These are phyloP conservation scores for Busseola fusca DNA, from an alignment of 2,888 invertebrate species.

Conservation along the genomic window DNA sequence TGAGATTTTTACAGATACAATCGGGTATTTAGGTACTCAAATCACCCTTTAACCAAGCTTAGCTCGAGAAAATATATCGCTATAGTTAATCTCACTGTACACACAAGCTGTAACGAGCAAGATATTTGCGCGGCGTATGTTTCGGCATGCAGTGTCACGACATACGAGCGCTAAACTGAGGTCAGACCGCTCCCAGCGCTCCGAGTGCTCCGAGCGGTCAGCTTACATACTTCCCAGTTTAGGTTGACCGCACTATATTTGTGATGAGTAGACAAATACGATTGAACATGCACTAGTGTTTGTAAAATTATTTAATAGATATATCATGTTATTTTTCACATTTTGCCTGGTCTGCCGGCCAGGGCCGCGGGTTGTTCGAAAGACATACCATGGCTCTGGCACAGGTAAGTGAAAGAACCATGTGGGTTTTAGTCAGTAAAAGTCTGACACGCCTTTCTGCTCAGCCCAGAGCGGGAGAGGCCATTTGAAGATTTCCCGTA, in stretches of 20 bases:
- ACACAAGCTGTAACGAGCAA: constrained; percentile 8
- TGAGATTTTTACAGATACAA: no score
- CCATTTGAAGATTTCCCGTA: no score
- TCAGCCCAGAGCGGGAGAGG: no score
- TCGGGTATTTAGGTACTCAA: no score
- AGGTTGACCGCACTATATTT: not conserved
- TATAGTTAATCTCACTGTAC: constrained; percentile 26
- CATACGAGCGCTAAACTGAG: constrained; percentile 35
- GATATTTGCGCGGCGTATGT: constrained; percentile 43
- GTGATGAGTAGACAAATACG: not conserved
- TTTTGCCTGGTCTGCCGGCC: no score
- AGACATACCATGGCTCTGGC: no score
- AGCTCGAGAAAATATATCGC: not conserved
- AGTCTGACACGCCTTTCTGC: no score
- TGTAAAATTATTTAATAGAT: not conserved
- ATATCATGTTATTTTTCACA: no score
- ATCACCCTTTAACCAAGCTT: not conserved
- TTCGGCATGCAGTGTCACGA: constrained; percentile 44
- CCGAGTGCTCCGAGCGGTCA: not conserved
- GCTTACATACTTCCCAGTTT: constrained; percentile 37
- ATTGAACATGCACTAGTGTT: not conserved
- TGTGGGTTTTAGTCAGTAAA: no score
- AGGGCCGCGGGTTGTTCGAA: no score
- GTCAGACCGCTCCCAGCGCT: constrained; percentile 12
- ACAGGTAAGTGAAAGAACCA: no score